Conservation (phyloP, 2,888 invertebrate genomes). For the Neoascia interrupta region DNA sequence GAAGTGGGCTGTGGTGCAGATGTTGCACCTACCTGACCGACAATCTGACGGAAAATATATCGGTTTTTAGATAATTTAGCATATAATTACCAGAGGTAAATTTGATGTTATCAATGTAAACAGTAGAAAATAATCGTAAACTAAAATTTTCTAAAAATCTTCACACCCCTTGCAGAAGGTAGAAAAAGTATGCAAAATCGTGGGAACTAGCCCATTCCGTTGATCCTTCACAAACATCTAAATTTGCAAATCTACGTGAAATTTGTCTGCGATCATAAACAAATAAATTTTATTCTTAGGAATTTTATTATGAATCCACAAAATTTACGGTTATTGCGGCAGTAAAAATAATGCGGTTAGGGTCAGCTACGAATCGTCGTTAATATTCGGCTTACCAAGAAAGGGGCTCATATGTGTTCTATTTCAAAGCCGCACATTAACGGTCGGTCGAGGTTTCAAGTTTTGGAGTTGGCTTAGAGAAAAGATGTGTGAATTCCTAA, state of each 20-base stretch:
- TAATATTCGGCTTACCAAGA: slow-evolving; percentile 34
- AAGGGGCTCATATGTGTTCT: slow-evolving; percentile 27
- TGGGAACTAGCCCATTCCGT: slow-evolving; percentile 8
- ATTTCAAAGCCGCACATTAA: slow-evolving; percentile 34
- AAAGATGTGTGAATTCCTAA: slow-evolving; percentile 8
- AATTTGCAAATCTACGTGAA: not conserved
- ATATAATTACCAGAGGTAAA: too few relatives aligned
- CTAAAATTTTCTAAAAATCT: not conserved
- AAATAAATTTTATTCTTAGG: slow-evolving; percentile 28
- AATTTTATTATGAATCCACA: slow-evolving; percentile 29
- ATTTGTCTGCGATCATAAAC: slow-evolving; percentile 41
- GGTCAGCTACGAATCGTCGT: slow-evolving; percentile 8
- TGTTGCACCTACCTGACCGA: too few relatives aligned
- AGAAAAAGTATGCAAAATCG: not conserved
- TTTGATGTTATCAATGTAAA: too few relatives aligned
- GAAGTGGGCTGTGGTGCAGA: too few relatives aligned
- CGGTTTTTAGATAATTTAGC: too few relatives aligned
- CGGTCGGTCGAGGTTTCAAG: not conserved
- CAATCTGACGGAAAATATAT: too few relatives aligned
- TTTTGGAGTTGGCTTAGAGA: slow-evolving; percentile 7
- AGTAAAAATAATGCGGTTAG: slow-evolving; percentile 26
- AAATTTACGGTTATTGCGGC: slow-evolving; percentile 22
- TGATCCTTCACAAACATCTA: slow-evolving; percentile 1
- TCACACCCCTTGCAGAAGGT: not conserved
- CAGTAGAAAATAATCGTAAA: not conserved